Conservation (phyloP, 2,888 invertebrate species). For the Hirtodrosophila duncani region DNA sequence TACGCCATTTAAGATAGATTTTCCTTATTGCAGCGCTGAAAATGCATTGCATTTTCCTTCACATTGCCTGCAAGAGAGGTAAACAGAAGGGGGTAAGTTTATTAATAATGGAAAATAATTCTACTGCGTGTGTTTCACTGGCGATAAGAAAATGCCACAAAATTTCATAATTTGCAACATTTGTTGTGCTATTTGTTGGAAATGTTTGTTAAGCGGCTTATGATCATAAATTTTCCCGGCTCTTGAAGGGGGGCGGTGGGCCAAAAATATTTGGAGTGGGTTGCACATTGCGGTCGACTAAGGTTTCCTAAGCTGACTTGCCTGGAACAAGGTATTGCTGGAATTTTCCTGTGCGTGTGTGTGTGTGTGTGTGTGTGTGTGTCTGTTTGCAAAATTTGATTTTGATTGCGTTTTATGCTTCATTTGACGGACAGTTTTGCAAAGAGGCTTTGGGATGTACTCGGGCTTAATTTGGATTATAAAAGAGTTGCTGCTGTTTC, state of each 20-base stretch:
- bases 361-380: too few relatives aligned
- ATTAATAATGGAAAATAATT: constrained; percentile 50
- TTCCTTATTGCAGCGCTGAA: constrained; percentile 14
- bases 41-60: constrained; percentile 56
- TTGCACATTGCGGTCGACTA: too few relatives aligned
- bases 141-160: constrained; percentile 65
- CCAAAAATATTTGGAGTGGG: neutral
- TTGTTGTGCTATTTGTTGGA: constrained; percentile 23
- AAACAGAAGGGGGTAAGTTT: constrained; percentile 46
- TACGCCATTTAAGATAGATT: constrained; percentile 56
- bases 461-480: too few relatives aligned
- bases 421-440: constrained; percentile 11
- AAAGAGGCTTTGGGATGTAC: too few relatives aligned
- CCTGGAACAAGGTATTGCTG: constrained; percentile 5
- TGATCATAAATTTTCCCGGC: constrained; percentile 63
- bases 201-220: constrained; percentile 66
- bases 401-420: constrained; percentile 31
- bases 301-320: too few relatives aligned
- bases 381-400: constrained; percentile 8
- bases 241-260: constrained; percentile 1
- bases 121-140: constrained; percentile 57
- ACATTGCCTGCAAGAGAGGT: constrained; percentile 60
- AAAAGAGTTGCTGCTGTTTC: too few relatives aligned
- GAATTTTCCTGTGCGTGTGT: constrained; percentile 13
- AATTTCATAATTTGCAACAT: constrained; percentile 49